A percentile compares a stretch with the other conserved stretches of the same genome.
phyloP scores from a whole-genome alignment of 2,888 invertebrate genomes.

The Drosophila falleni region DNA sequence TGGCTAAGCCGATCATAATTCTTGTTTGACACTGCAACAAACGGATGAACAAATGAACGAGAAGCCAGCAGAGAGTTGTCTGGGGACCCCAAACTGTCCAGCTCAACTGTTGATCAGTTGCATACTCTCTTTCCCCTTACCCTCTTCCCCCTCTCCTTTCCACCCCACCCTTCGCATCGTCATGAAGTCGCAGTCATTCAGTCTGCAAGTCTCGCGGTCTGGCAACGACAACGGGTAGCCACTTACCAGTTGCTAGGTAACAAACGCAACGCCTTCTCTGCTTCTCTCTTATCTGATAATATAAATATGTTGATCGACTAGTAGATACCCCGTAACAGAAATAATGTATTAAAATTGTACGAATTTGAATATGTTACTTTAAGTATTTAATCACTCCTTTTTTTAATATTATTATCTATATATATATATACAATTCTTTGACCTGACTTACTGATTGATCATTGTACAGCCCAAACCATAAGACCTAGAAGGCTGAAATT shows the following conservation, averaged over 20 bases:
- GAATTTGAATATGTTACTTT: too few species aligned
- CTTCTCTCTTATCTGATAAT: too few species aligned
- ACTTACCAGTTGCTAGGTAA: conserved; percentile 34
- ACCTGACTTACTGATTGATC: too few species aligned
- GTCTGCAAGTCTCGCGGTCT: conserved; percentile 42
- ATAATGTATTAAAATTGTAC: background rate
- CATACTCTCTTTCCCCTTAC: conserved; percentile 6
- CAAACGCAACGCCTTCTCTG: conserved; percentile 19
- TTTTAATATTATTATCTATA: too few species aligned
- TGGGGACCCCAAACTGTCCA: conserved; percentile 51
- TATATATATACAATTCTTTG: too few species aligned
- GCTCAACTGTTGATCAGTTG: conserved; percentile 27
- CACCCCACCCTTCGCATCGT: background rate
- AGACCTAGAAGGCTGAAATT: too few species aligned
- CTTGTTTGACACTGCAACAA: conserved; percentile 84
- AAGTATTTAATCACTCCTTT: too few species aligned
- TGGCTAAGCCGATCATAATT: conserved; percentile 85
- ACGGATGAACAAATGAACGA: conserved; percentile 81
- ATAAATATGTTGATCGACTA: conserved; percentile 23
- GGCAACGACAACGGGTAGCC: conserved; percentile 52
- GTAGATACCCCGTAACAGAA: conserved; percentile 13
- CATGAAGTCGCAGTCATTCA: conserved; percentile 47
- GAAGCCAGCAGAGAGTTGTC: conserved; percentile 64
- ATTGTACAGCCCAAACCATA: too few species aligned
- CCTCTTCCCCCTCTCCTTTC: too few species aligned